phyloP scores from a whole-genome alignment of 2,797 vertebrate species.

The Typhlichthys subterraneus region DNA sequence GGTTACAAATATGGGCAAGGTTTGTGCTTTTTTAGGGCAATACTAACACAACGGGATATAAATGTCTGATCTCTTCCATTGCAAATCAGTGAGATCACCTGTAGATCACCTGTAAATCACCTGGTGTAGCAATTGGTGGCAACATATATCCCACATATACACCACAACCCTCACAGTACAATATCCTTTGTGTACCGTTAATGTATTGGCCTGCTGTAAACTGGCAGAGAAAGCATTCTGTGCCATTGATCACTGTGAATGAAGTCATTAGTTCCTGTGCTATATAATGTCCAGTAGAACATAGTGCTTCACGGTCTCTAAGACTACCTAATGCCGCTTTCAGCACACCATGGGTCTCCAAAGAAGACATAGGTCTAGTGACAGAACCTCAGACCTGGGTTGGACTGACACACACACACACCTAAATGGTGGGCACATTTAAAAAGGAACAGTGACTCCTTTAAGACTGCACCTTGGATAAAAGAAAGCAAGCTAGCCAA shows the following conservation, averaged over 20 bases:
- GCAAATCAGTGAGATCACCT: too few relatives aligned
- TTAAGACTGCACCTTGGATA: conserved; percentile 27
- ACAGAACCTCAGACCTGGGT: neutral
- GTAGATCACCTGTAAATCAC: too few relatives aligned
- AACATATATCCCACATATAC: too few relatives aligned
- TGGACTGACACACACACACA: conserved; percentile 28
- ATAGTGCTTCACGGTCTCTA: neutral
- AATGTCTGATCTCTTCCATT: too few relatives aligned
- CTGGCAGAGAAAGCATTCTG: neutral
- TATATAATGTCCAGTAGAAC: neutral
- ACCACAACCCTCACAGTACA: too few relatives aligned
- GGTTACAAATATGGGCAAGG: too few relatives aligned
- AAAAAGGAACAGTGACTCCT: conserved; percentile 37
- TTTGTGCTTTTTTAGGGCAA: too few relatives aligned
- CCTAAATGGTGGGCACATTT: conserved; percentile 46
- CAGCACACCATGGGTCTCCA: neutral
- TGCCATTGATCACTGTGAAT: neutral
- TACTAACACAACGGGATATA: too few relatives aligned
- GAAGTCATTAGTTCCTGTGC: neutral
- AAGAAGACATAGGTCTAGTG: conserved; percentile 1
- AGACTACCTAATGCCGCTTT: neutral
- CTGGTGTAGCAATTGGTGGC: too few relatives aligned
- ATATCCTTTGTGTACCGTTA: too few relatives aligned
- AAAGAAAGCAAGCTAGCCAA: conserved; percentile 34
- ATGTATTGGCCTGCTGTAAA: neutral